Percentiles rank a stretch among this genome's conserved stretches.
Evolutionary conservation across 30 jellyfish, hydroid and myxozoan genomes (phyloP).

Genomic region (Cassiopea xamachana): DNA sequence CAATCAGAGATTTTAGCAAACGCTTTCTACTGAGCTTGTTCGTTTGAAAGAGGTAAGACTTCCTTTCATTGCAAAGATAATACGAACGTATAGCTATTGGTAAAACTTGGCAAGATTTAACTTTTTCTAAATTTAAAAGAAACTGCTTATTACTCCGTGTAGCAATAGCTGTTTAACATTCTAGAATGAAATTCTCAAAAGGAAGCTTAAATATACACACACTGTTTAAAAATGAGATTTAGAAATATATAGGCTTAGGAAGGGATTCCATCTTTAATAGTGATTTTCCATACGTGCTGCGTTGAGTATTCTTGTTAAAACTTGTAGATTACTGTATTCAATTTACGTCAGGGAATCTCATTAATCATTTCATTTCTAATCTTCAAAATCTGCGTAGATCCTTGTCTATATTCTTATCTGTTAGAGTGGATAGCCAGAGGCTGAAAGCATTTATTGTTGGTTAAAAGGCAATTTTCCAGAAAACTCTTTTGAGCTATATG

Average conservation of each 20-base stretch:
- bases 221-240: too few relatives aligned
- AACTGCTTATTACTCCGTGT: too few relatives aligned
- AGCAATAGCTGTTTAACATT: too few relatives aligned
- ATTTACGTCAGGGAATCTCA: slow-evolving; percentile 5
- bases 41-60: too few relatives aligned
- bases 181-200: too few relatives aligned
- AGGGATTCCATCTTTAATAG: neutral
- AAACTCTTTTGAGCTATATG: neutral
- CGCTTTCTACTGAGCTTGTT: too few relatives aligned
- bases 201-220: too few relatives aligned
- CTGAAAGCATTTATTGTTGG: neutral
- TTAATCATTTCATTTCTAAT: slow-evolving; percentile 13
- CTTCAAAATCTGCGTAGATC: slow-evolving; percentile 8
- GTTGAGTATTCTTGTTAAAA: neutral
- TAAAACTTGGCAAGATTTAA: too few relatives aligned
- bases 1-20: too few relatives aligned
- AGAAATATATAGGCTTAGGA: neutral
- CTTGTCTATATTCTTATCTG: slow-evolving; percentile 15
- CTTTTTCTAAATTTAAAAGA: too few relatives aligned
- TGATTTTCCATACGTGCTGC: neutral
- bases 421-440: slow-evolving; percentile 12
- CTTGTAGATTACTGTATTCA: slow-evolving; percentile 19
- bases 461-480: neutral
- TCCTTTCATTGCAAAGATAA: too few relatives aligned
- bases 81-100: too few relatives aligned